A percentile compares a stretch with the other conserved stretches of the same genome.
Conservation (phyloP, 1,140 invertebrate genomes). For the Popillia japonica region DNA sequence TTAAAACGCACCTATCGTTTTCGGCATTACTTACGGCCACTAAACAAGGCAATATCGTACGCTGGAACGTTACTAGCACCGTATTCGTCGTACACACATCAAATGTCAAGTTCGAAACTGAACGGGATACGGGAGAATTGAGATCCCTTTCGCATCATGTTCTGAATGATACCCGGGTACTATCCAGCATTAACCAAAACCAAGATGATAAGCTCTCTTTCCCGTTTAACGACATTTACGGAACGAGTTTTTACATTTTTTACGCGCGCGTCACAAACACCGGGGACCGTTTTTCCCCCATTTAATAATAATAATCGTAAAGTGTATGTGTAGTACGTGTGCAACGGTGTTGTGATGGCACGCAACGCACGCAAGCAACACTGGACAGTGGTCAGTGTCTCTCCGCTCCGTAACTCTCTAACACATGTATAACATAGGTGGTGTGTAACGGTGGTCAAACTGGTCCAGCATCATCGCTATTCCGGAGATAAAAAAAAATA, state of each 20-base stretch:
- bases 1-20: neutral
- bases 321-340: neutral
- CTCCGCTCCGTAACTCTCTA: neutral
- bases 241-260: constrained; percentile 30
- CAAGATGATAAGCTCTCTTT: constrained; percentile 25
- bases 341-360: too few species aligned
- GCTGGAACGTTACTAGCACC: neutral
- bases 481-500: constrained; percentile 24
- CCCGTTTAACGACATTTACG: constrained; percentile 28
- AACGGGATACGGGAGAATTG: neutral
- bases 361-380: neutral
- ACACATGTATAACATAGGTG: neutral
- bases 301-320: constrained; percentile 34
- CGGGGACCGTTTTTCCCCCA: constrained; percentile 6
- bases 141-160: constrained; percentile 7
- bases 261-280: constrained; percentile 10
- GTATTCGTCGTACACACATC: neutral
- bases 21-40: neutral
- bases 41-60: constrained; percentile 25
- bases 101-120: constrained; percentile 29
- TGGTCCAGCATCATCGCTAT: constrained; percentile 3
- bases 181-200: too few species aligned
- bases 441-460: neutral
- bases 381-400: constrained; percentile 22
- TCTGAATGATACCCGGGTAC: neutral